Evolutionary conservation across 1,140 invertebrate genomes (phyloP).

Genomic region (Stratiolaelaps scimitus): DNA sequence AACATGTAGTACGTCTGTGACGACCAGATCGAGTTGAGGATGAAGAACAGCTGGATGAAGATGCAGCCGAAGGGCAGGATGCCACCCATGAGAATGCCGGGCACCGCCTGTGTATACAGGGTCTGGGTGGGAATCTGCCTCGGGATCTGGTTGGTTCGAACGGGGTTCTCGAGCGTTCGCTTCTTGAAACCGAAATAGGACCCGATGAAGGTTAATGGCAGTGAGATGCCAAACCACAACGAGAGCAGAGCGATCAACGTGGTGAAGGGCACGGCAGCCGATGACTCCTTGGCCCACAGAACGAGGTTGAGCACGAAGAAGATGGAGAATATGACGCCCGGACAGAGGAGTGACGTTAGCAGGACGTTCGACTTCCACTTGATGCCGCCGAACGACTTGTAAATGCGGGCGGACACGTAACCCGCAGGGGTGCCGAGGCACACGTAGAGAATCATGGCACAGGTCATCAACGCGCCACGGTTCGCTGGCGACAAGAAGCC

Average conservation of each 20-base stretch:
- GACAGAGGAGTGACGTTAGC: slow-evolving; percentile 84
- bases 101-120: slow-evolving; percentile 81
- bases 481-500: slow-evolving; percentile 97
- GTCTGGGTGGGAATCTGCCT: slow-evolving; percentile 95
- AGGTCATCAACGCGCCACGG: slow-evolving; percentile 94
- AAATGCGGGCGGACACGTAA: slow-evolving; percentile 86
- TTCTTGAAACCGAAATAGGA: slow-evolving; percentile 97
- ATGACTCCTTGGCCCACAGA: slow-evolving; percentile 84
- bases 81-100: slow-evolving; percentile 84
- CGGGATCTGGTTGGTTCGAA: slow-evolving; percentile 96
- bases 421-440: slow-evolving; percentile 87
- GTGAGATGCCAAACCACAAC: slow-evolving; percentile 94
- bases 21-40: slow-evolving; percentile 95
- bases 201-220: slow-evolving; percentile 91
- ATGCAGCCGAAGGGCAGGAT: slow-evolving; percentile 98
- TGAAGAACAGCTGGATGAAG: slow-evolving; percentile 98
- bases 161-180: slow-evolving; percentile 85
- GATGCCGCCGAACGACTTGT: slow-evolving; percentile 91
- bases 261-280: slow-evolving; percentile 88
- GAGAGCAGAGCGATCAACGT: slow-evolving; percentile 92
- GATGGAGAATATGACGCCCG: slow-evolving; percentile 75
- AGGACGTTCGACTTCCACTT: slow-evolving; percentile 98
- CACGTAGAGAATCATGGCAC: slow-evolving; percentile 85
- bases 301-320: slow-evolving; percentile 95
- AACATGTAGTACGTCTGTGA: slow-evolving; percentile 99